These are phyloP conservation scores for Anseranas semipalmata DNA, from an alignment of 2,113 vertebrate genomes.

Conservation along the genomic window DNA sequence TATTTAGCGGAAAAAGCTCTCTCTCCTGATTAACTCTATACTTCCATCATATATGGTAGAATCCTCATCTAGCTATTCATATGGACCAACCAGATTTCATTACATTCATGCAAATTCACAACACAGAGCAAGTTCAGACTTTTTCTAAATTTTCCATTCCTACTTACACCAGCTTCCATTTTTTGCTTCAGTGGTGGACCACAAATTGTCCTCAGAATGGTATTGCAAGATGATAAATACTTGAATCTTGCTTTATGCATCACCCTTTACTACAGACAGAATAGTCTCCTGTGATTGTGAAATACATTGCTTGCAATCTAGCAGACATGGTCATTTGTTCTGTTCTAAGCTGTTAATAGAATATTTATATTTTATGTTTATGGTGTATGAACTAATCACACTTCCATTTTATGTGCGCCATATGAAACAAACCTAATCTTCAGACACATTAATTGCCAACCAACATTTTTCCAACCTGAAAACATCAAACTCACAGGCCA, in stretches of 20 bases:
- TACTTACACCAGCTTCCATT: not conserved
- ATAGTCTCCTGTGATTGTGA: not conserved
- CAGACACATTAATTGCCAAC: not conserved
- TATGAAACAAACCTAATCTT: not conserved
- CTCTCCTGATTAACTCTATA: not conserved
- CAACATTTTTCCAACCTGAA: not conserved
- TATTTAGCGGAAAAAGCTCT: not conserved
- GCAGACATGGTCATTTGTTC: not conserved
- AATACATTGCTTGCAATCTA: not conserved
- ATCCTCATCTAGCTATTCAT: not conserved
- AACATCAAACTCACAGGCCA: not conserved
- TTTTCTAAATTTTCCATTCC: not conserved
- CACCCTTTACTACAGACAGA: not conserved
- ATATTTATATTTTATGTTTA: not conserved
- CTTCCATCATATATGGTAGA: not conserved
- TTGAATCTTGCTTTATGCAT: not conserved
- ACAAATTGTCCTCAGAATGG: not conserved
- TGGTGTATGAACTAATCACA: not conserved
- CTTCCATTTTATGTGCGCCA: not conserved
- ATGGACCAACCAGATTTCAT: not conserved
- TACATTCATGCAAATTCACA: not conserved
- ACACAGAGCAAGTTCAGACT: not conserved
- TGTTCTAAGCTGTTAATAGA: not conserved
- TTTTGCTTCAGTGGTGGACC: not conserved
- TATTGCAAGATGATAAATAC: constrained; percentile 36